Conservation (phyloP, 2,888 invertebrate genomes). For the Scaptomyza caliginosa region DNA sequence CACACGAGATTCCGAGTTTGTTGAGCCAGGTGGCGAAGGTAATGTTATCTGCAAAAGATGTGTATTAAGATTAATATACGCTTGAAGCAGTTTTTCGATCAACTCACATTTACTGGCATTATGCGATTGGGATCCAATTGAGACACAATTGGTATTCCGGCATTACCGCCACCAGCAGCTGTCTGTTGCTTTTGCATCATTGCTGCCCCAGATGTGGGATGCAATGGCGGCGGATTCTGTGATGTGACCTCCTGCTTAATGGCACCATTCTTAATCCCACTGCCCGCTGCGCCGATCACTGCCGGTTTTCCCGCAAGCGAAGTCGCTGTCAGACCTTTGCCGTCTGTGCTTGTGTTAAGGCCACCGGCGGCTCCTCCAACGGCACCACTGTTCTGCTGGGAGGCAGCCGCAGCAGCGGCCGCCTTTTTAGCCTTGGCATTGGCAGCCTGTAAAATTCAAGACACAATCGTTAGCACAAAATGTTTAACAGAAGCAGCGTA, state of each 20-base stretch:
- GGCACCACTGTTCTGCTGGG: slow-evolving; percentile 62
- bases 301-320: slow-evolving; percentile 47
- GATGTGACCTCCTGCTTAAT: slow-evolving; percentile 76
- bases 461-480: slow-evolving; percentile 5
- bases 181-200: slow-evolving; percentile 76
- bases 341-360: slow-evolving; percentile 39
- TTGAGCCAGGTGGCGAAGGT: slow-evolving; percentile 89
- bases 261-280: slow-evolving; percentile 62
- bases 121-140: slow-evolving; percentile 85
- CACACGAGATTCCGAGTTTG: slow-evolving; percentile 88
- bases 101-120: slow-evolving; percentile 86
- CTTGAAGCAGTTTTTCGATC: neutral
- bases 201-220: slow-evolving; percentile 70
- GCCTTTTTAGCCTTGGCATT: slow-evolving; percentile 83
- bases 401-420: slow-evolving; percentile 81
- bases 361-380: slow-evolving; percentile 11
- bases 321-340: slow-evolving; percentile 28
- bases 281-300: slow-evolving; percentile 32
- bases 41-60: slow-evolving; percentile 88
- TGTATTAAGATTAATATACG: neutral
- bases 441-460: slow-evolving; percentile 72
- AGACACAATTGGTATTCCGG: slow-evolving; percentile 83
- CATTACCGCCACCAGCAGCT: slow-evolving; percentile 26
- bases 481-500: neutral
- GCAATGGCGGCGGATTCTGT: slow-evolving; percentile 80